Base-by-base conservation (phyloP, 2,888 invertebrate genomes). In the Nemapogon koenigi region DNA sequence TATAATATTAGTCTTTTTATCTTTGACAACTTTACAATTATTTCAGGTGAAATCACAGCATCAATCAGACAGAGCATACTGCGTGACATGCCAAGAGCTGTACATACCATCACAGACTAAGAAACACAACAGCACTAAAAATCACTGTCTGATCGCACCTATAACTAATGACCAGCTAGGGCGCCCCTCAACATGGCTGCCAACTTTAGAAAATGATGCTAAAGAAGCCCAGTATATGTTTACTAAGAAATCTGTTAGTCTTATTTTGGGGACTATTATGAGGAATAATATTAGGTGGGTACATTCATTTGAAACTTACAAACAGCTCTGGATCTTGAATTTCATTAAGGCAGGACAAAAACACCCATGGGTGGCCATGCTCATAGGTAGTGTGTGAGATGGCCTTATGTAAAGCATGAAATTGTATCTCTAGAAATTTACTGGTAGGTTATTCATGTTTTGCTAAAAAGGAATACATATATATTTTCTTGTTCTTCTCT, bases 201-300 rank as follows among this genome's bases (percentile, higher is more conserved):
- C 81, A 17, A 85, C 91, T 1, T 55, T 89, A 10, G 84, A 87
- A 31, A 84, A 90, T 65, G 84, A 90, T 35, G 88, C 90, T 47
- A 87, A 85, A 16, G 92, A 94, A 66, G 95, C 95, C 0, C 95
- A 95, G 62, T 95, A 90, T 62, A 83, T 94, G 49, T 96, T 96
- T 63, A 83, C 89, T 2, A 78, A 84, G 44, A 81, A 83, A 43
- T 81, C 90, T 16, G 79, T 88, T 3, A 52, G 76, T 8, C 85
- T 88, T 44, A 81, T 94, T 11, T 56, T 85, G 8, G 75, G 83
- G 14, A 84, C 87, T 48, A 68, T 90, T 16, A 59, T 67, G 17
- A 68, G 80, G 43, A 78, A 87, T 46, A 76, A 81, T 41, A 84
- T 85, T 16, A 80, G 64, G 87, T 86, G 57, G 49, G 54, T 48